Evolutionary conservation across 92 coral and sea anemone genomes (phyloP), one percentile per base, ranked within the genome.

Genomic region (Galaxea fascicularis): DNA sequence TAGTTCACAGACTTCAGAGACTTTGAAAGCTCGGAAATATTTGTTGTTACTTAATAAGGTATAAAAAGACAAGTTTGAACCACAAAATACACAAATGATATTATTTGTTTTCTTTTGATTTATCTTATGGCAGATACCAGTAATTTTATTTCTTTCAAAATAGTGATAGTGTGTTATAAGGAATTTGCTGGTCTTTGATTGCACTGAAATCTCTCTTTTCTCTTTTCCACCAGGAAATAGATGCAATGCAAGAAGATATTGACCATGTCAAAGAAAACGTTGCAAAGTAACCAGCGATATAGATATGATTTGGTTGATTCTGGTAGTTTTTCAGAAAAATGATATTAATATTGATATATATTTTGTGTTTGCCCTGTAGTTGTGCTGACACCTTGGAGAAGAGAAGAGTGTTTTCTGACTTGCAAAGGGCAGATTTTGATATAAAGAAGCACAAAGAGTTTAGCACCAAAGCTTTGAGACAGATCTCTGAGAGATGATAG

Each of bases 361-460:
- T 9, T 28, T 47, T 26, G 10, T 71, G 49, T 66, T 30, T 18
- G 30, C 28, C 69, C n/a, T 64, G 27, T 45, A 88, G 91, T 21
- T 88, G 88, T 82, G 83, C 77, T 18, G 85, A 75, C 29, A 68
- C 41, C 62, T 51, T 88, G 76, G 87, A 83, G 22, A 52, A 65
- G 14, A 60, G 71, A 17, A 59, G 66, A 0, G 21, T 74, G 8
- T 65, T 82, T 74, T 67, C 60, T n/a, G 78, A 87, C 66, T 76
- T 88, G 46, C 78, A 68, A 8, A 58, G 65, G 26, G 28, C 64
- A 65, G 91, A 87, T 83, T 87, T 87, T 31, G 30, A 74, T 20
- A 35, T 57, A 10, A 52, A 51, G 12, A 54, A 82, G 56, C 45
- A 46, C 22, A 84, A 45, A 10, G 29, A 35, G 44, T 22, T 4